A percentile compares a stretch with the other conserved stretches of the same genome.
These are phyloP conservation scores for Drosophila miranda DNA, from an alignment of 1,140 invertebrate genomes.

Conservation along the genomic window DNA sequence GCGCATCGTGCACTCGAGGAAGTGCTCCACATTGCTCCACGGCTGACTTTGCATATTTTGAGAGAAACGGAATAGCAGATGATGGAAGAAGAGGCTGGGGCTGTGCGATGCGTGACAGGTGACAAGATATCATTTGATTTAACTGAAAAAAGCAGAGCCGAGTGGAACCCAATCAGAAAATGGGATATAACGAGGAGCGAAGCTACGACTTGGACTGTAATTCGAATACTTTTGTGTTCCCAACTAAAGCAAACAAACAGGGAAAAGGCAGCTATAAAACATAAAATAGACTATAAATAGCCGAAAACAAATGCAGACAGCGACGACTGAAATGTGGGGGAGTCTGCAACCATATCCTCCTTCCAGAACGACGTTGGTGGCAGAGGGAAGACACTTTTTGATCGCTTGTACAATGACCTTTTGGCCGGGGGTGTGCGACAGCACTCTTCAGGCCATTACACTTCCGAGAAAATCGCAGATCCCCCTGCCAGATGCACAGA, in stretches of 20 bases:
- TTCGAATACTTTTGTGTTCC: background rate
- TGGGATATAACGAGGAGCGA: background rate
- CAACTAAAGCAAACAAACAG: slow-evolving; percentile 21
- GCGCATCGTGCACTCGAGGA: slow-evolving; percentile 70
- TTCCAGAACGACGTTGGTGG: slow-evolving; percentile 12
- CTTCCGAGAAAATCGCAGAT: background rate
- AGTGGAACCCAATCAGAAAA: slow-evolving; percentile 1
- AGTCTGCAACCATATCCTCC: slow-evolving; percentile 14
- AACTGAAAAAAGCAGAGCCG: background rate
- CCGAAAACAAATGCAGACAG: slow-evolving; percentile 40
- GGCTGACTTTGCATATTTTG: slow-evolving; percentile 66
- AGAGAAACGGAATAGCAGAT: slow-evolving; percentile 68
- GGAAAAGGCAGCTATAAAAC: background rate
- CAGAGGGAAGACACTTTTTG: slow-evolving; percentile 13
- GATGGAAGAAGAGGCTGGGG: slow-evolving; percentile 34
- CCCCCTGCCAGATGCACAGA: background rate
- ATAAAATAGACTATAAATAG: slow-evolving; percentile 55
- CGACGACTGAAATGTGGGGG: slow-evolving; percentile 28
- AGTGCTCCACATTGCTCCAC: slow-evolving; percentile 62
- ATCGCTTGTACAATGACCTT: slow-evolving; percentile 50
- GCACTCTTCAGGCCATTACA: background rate
- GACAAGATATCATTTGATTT: slow-evolving; percentile 44
- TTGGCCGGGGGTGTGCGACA: slow-evolving; percentile 1
- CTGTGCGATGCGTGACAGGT: slow-evolving; percentile 57
- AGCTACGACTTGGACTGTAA: background rate